Base-by-base conservation (phyloP, 2,888 invertebrate species). In the Acleris emargana region DNA sequence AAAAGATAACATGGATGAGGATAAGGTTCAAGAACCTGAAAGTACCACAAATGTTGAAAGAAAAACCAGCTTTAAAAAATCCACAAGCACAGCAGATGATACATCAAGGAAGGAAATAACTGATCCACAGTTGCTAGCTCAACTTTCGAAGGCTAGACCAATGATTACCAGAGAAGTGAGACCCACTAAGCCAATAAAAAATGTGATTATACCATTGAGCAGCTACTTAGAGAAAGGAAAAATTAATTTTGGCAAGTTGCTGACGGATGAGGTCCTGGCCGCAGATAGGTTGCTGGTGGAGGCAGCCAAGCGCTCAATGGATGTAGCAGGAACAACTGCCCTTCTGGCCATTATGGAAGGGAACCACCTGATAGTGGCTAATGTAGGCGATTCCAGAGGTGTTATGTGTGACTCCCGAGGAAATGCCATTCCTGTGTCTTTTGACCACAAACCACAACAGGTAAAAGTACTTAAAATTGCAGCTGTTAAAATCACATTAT, bases 381-480 rank as follows among this genome's bases (percentile, higher is more conserved):
- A 99, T 93, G 98, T 99, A 25, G 99, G 99, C 4, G 99, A 99
- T 86, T 99, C 99, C 0, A 93, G 99, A 71, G 99, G 98, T 32
- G 98, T 99, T 0, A 97, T 99, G 96, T 98, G 98, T 86, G 98
- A 98, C 87, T 94, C 94, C 55, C 95, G 96, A 78, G 98, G 98
- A 45, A 97, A 96, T 84, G 97, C 97, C 0, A 97, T 98, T 74
- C 98, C 97, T 16, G 91, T 99, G 7, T 98, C 99, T 1, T 97
- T 97, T 86, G 99, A 99, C 87, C 99, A 99, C 84, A 99, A 99
- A 91, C 99, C 99, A 47, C 97, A 98, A 82, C 97, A 98, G 94
- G 97, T 97, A 93, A 72, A 43, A 43, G 43, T 43, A 16, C 32
- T 11, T 32, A 32, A 32, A 32, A 32, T 4, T 38, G 13, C 13